Evolutionary conservation across 2,797 vertebrate species (phyloP), one percentile per base, ranked within the genome.

Genomic region (Lutra lutra): DNA sequence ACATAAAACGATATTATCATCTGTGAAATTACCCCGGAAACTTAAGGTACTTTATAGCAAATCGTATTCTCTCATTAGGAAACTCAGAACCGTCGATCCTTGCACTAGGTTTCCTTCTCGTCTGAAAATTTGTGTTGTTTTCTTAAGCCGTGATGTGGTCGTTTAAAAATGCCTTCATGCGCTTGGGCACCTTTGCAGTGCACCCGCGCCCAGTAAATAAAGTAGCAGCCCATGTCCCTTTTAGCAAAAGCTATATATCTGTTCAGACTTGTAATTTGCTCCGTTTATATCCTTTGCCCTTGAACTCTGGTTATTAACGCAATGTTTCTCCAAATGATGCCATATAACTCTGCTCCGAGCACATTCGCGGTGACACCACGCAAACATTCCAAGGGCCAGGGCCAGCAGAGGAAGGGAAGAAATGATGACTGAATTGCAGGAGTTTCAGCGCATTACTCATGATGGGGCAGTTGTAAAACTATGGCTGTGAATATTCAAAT

Each of bases 291-390:
- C 98, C 98, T 99, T 99, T 99, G 99, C 99, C 99, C 99, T 99
- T 99, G 99, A 99, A 99, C 99, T 99, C 98, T 98, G 98, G 98
- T 99, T 99, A 99, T 99, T 99, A 99, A 99, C 98, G 97, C 99
- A 99, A 99, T 99, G 99, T 99, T 99, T 99, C 99, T 99, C 99
- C 98, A 99, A 99, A 99, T 98, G 98, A 99, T 99, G 98, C 99
- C 98, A 97, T 98, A 98, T 99, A 99, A 99, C 98, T 99, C 99
- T 98, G 98, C 98, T 98, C 97, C 35, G 89, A 98, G 98, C 98
- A 98, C 99, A 98, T 98, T 98, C 98, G 93, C 95, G 56, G 97
- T 98, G 98, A 99, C 98, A 98, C 97, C 97, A 97, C 97, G 88
- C 98, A 98, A 98, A 98, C 98, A 98, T 98, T 98, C 70, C 84